A percentile compares a stretch with the other conserved stretches of the same genome.
These are phyloP conservation scores for Macheiramphus alcinus DNA, from an alignment of 2,113 vertebrate genomes.

Conservation along the genomic window DNA sequence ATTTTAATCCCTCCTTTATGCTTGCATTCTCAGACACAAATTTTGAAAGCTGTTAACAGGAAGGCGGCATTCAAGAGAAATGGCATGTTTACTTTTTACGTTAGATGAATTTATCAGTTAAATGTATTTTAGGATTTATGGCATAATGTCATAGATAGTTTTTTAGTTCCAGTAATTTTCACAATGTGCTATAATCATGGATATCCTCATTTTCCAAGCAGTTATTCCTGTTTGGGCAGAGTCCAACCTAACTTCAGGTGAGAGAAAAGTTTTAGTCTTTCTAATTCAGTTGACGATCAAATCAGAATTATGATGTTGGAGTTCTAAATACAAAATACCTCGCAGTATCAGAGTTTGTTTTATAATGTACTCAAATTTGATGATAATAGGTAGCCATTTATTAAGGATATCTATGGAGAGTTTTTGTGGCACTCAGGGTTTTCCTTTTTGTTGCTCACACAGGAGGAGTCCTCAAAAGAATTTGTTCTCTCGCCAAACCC, in stretches of 20 bases:
- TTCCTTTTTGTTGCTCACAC: not conserved
- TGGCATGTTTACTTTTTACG: not conserved
- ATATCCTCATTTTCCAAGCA: not conserved
- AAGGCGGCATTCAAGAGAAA: not conserved
- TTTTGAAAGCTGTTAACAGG: not conserved
- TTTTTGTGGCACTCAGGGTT: not conserved
- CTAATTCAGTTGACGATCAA: not conserved
- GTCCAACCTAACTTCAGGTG: not conserved
- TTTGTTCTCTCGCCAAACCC: not conserved
- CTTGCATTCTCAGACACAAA: not conserved
- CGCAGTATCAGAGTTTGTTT: not conserved
- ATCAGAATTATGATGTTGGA: not conserved
- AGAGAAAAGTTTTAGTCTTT: not conserved
- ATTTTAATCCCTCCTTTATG: not conserved
- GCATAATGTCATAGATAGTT: not conserved
- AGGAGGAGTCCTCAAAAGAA: slow-evolving; percentile 3
- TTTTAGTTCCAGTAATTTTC: not conserved
- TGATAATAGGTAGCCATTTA: not conserved
- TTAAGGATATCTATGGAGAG: not conserved
- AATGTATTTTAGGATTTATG: not conserved
- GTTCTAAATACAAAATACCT: not conserved
- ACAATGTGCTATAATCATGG: not conserved
- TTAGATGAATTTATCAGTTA: not conserved
- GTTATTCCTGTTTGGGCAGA: not conserved
- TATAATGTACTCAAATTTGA: not conserved